Base-by-base conservation (phyloP, 2,888 invertebrate genomes). In the Cynaeus angustus region DNA sequence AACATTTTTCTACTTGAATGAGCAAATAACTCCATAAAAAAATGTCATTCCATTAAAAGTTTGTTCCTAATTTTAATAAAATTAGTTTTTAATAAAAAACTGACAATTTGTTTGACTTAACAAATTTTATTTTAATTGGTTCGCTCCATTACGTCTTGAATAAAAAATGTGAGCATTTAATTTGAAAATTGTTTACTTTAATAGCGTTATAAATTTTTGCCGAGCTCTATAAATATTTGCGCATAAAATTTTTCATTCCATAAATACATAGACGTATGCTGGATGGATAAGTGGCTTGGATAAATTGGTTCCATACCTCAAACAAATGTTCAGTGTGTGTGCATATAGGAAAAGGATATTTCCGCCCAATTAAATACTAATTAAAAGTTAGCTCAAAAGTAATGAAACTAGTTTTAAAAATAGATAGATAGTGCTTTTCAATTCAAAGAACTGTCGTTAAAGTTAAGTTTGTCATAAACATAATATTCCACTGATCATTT, bases 221-320 rank as follows among this genome's bases (percentile, higher is more conserved):
- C 37, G 10, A 46, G 46, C 59, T 45, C 14, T 59, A 59, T 59
- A 59, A 59, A 64, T 64, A 64, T 64, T 64, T 64, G 62, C 41
- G 9, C 38, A 52, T 64, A 64, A 64, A 64, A 64, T 50, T 64
- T 64, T 64, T 64, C 62, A 64, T 64, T 52, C 62, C 41, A 52
- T 64, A 64, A 64, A 64, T 64, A 64, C 62, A 58, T 58, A 58
- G 21, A 26, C 38, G 58, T 43, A 13, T 43, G 21, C 21, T 28
- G 43, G 41, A n/a, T 46, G 46, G 58, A 28, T 59, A 30, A 59
- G 46, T 30, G 59, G 45, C 45, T 59, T 46, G 30, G 33, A 45
- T 43, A 14, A 59, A 59, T 59, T 59, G 58, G 12, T 10, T 37
- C 21, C 45, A 9, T 48, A 48, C 48, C 48, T 16, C 26, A 21